Evolutionary conservation across 2,888 invertebrate species (phyloP).

Genomic region (Synergus gifuensis): DNA sequence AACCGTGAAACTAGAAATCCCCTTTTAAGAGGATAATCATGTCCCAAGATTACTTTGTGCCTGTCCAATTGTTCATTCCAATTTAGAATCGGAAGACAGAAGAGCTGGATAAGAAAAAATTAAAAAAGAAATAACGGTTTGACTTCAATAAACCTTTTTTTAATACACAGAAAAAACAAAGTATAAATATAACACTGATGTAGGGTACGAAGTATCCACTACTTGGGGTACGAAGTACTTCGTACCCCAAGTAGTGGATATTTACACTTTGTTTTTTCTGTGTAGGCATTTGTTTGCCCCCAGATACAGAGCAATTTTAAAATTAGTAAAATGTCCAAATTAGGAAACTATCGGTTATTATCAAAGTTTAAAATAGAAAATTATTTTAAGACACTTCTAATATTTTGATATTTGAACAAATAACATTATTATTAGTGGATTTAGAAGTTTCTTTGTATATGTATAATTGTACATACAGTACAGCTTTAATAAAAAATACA

Average conservation of each 20-base stretch:
- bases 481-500: no score
- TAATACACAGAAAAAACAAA: no score
- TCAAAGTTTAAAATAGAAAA: background rate
- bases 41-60: background rate
- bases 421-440: no score
- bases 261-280: background rate
- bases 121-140: slow-evolving; percentile 3
- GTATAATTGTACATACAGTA: no score
- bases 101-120: background rate
- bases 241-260: no score
- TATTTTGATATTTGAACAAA: background rate
- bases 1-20: background rate
- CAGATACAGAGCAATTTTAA: background rate
- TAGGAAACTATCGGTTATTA: background rate
- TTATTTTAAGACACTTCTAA: background rate
- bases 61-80: background rate
- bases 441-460: no score
- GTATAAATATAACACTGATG: no score
- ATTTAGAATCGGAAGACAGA: background rate
- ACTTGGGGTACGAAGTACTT: no score
- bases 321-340: background rate
- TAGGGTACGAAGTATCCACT: no score
- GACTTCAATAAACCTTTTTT: background rate
- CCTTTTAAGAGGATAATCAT: slow-evolving; percentile 8
- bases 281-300: no score